Evolutionary conservation across 2,888 invertebrate genomes (phyloP), one percentile per base, ranked within the genome.

Genomic region (Willowsia nigromaculata): DNA sequence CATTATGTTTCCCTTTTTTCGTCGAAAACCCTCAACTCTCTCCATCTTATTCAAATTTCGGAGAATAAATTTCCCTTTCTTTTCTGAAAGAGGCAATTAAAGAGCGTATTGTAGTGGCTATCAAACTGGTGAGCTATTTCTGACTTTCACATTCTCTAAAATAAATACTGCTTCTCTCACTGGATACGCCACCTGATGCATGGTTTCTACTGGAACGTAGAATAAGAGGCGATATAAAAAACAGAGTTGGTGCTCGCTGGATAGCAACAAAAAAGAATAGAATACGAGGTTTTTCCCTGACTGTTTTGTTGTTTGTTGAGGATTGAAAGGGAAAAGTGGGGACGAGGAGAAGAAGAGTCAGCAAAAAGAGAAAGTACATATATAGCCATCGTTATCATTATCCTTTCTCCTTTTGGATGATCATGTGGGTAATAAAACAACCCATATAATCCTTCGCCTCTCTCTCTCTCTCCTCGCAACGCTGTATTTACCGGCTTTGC

Each of bases 351-450:
- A 1, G 53, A 13, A 37, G 9, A 37, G 13, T 9, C 13, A 43
- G 9, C 11, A 1, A 43, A 13, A 43, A 37, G 43, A 1, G 43
- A 43, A 43, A 13, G 13, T 13, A 13, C 4, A 13, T 13, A 13
- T 18, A 15, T 80, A 9, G 59, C 56, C 18, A 40, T 80, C 59
- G 18, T 18, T 30, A 59, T 33, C 43, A 71, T 40, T 40, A 43
- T 22, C 40, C 43, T 25, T 71, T 71, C 27, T 71, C 37, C 50
- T 37, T 68, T 53, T 33, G 30, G 37, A 53, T 84, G 68, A 68
- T 84, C 71, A 50, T 84, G 83, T 84, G 68, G 83, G 71, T 27
- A 84, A 84, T 84, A 50, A 84, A 84, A 84, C 30, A 68, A 68
- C 65, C 82, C 65, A 68, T 83, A 47, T 83, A 65, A 80, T 56